These are phyloP conservation scores for Rhinichthys osculus DNA, from an alignment of 2,797 vertebrate genomes.

Conservation along the genomic window DNA sequence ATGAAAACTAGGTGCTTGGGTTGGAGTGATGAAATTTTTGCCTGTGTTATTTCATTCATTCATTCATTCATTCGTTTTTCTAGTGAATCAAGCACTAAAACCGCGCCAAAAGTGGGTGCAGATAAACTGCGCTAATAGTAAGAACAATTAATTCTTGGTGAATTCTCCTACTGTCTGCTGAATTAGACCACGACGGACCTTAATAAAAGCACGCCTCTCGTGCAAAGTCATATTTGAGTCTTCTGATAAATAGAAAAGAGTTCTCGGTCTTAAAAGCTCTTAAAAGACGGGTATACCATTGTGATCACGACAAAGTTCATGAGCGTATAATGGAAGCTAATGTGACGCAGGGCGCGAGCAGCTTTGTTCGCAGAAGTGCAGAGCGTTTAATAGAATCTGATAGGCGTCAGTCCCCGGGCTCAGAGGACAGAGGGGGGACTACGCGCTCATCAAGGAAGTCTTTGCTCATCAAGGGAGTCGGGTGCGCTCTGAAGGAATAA, in stretches of 20 bases:
- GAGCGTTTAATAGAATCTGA: conserved; percentile 83
- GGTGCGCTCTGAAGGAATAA: conserved; percentile 75
- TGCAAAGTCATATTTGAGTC: conserved; percentile 10
- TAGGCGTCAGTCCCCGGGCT: conserved; percentile 77
- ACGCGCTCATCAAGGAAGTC: conserved; percentile 66
- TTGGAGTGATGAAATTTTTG: not conserved
- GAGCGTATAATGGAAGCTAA: conserved; percentile 77
- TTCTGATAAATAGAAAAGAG: conserved; percentile 25
- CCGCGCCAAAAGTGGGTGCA: not conserved
- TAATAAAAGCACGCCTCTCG: not conserved
- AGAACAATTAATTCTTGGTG: not conserved
- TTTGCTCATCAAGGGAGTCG: conserved; percentile 65
- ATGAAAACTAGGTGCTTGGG: not conserved
- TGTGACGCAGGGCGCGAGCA: conserved; percentile 68
- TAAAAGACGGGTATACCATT: conserved; percentile 68
- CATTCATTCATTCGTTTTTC: not conserved
- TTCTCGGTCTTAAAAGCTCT: conserved; percentile 55
- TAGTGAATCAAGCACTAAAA: not conserved
- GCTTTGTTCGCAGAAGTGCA: conserved; percentile 78
- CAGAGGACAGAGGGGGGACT: conserved; percentile 63
- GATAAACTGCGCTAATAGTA: not conserved
- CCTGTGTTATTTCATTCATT: not conserved
- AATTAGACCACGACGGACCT: not conserved
- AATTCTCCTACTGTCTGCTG: not conserved
- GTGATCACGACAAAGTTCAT: conserved; percentile 76